Evolutionary conservation across 2,888 invertebrate genomes (phyloP), one percentile per base, ranked within the genome.

Genomic region (Cheiracanthium punctorium): DNA sequence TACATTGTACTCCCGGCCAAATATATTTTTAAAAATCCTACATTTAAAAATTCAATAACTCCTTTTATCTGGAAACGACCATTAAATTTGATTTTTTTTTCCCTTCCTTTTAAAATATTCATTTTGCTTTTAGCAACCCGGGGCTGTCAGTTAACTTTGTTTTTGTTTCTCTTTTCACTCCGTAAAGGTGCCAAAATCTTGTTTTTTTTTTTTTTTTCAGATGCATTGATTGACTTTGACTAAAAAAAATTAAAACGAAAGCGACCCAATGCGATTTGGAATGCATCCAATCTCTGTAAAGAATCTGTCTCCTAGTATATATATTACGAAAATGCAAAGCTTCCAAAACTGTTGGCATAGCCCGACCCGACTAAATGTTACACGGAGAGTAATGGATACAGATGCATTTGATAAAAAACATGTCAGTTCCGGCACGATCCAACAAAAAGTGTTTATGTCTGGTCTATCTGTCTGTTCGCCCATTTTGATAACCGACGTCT

Each of bases 211-310:
- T 58, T 48, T 17, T n/a, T n/a, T 17, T 24, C 58, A 58, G 58
- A 58, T 24, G 58, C 58, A 58, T 58, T 58, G 58, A 58, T 58
- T 58, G 58, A 58, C 58, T 58, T 58, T 24, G 5, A 24, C 58
- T 58, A 24, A 24, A 24, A 24, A 24, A 24, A 58, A 58, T 24
- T 24, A 5, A 58, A 24, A 58, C 4, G 58, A 24, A 17, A 17
- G 24, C 5, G 58, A 24, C 24, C 7, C 58, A 24, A 24, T 24
- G 20, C 24, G 58, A 58, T 7, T 58, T 58, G 58, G 58, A 58
- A 24, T 17, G 0, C 12, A 58, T 58, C 58, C 58, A 58, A 58
- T 24, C 58, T 58, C 58, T 58, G 58, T 2, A n/a, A 58, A 58
- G 58, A 58, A 58, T 58, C 24, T 24, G 58, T 24, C 4, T 24